Evolutionary conservation across 2,113 vertebrate genomes (phyloP), one percentile per base, ranked within the genome.

Genomic region (Hystrix cristata): DNA sequence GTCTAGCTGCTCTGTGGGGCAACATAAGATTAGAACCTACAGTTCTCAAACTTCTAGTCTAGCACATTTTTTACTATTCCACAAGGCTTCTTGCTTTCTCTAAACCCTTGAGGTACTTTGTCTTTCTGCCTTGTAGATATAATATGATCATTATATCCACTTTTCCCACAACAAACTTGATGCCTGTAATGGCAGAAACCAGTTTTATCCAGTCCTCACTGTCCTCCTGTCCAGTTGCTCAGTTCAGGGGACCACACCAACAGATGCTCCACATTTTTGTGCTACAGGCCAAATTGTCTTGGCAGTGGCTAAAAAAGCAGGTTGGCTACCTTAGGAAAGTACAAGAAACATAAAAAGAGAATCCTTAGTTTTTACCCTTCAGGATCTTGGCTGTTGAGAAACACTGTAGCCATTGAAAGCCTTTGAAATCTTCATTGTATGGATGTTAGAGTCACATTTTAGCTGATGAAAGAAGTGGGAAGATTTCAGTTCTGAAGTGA

Each of bases 371-470:
- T 90, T 88, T 88, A 38, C 23, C 51, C 84, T 82, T 74, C 29
- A 57, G 57, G 65, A 82, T 29, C 57, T 67, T 76, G 31, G 31
- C 31, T 72, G 53, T 72, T 86, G 6, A 48, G 55, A 91, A 91
- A 64, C n/a, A 72, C 55, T 55, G 74, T 15, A 71, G 43, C 55
- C 34, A 55, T 38, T 59, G 14, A 81, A 81, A 86, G 25, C 19
- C 12, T 74, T 38, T 38, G 38, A 38, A 38, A 65, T 59, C 48
- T 74, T 60, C 27, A 51, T 38, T 87, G 83, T 62, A 92, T 81
- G n/a, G 48, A 82, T 8, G 67, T 83, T 87, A 62, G 57, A 95
- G 57, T 81, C 76, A 87, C 29, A 59, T 43, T 34, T 92, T 72
- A 89, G 67, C 25, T 60, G 83, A 65, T 57, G 19, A 91, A 88